These are phyloP conservation scores for Psittacula cyanocephala DNA, from an alignment of 2,113 vertebrate genomes.

Conservation along the genomic window DNA sequence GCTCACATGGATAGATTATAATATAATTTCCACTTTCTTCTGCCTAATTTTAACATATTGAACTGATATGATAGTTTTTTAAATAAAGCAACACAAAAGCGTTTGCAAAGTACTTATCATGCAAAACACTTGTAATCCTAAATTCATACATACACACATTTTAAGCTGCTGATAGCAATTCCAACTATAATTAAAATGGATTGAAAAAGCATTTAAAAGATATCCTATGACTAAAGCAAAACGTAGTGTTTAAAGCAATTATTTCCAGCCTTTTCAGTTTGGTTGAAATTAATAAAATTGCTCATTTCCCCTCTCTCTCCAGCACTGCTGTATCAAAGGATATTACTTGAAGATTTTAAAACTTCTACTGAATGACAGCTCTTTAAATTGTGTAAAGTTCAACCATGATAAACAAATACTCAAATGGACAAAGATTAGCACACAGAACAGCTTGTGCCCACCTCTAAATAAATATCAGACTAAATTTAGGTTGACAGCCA, in stretches of 20 bases:
- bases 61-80: background rate
- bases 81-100: background rate
- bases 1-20: background rate
- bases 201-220: background rate
- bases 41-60: background rate
- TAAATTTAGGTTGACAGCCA: constrained; percentile 23
- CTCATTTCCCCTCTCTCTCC: background rate
- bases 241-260: background rate
- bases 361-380: constrained; percentile 31
- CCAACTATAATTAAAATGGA: background rate
- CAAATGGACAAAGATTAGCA: constrained; percentile 38
- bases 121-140: background rate
- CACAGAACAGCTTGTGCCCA: background rate
- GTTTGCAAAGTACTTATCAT: background rate
- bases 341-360: constrained; percentile 4
- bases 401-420: constrained; percentile 59
- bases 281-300: background rate
- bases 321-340: background rate
- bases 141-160: background rate
- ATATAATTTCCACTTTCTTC: background rate
- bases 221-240: background rate
- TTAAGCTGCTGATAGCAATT: background rate
- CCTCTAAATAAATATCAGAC: constrained; percentile 2
- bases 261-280: background rate
- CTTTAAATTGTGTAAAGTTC: constrained; percentile 41